Evolutionary conservation across 2,888 invertebrate genomes (phyloP).

Genomic region (Adelphocoris suturalis): DNA sequence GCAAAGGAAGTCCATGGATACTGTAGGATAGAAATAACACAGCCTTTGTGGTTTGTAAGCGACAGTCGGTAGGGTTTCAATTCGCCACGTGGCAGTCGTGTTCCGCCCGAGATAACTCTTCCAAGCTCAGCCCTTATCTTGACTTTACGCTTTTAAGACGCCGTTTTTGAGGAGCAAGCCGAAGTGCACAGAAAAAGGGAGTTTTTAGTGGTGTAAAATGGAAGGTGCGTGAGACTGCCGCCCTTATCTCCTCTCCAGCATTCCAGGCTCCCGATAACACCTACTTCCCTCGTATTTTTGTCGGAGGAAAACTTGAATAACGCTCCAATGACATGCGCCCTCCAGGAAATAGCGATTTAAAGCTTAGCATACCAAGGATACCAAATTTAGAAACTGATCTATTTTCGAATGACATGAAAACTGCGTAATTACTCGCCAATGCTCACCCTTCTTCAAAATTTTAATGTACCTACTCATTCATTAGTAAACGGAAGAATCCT

Average conservation of each 20-base stretch:
- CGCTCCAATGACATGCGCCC: not conserved
- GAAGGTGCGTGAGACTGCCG: constrained; percentile 19
- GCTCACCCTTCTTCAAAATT: no score
- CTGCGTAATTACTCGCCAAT: no score
- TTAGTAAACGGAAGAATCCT: no score
- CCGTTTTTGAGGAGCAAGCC: not conserved
- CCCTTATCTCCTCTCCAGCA: constrained; percentile 8
- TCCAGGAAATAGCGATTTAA: not conserved
- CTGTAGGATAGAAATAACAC: no score
- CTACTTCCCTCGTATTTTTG: constrained; percentile 34
- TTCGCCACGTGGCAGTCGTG: constrained; percentile 18
- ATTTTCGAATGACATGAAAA: no score
- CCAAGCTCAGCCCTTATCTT: constrained; percentile 7
- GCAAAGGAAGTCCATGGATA: no score
- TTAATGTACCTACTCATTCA: no score
- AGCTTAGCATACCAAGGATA: no score
- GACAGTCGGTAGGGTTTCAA: no score
- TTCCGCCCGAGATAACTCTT: not conserved
- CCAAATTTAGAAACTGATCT: no score
- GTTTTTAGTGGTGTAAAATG: constrained; percentile 5
- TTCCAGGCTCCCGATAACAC: not conserved
- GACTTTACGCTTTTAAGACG: constrained; percentile 1
- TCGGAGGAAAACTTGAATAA: constrained; percentile 26
- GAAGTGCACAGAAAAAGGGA: not conserved
- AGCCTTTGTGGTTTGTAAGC: no score